These are phyloP conservation scores for Otus scops DNA, from an alignment of 2,797 vertebrate genomes.

Conservation along the genomic window DNA sequence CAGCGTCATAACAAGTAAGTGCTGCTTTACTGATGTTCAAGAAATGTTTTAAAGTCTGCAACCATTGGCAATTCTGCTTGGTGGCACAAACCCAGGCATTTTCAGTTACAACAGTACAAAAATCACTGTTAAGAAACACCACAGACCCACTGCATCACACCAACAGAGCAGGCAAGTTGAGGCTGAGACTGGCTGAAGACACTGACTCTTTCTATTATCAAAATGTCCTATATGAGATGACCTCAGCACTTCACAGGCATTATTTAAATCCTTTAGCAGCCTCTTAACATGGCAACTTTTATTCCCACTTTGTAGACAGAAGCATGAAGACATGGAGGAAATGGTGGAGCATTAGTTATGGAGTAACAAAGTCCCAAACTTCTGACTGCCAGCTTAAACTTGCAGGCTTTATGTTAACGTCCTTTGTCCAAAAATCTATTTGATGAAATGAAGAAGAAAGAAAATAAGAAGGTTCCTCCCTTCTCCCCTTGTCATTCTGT, in stretches of 20 bases:
- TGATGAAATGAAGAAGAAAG: neutral
- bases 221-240: neutral
- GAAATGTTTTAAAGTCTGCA: neutral
- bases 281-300: neutral
- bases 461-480: neutral
- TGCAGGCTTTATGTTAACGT: neutral
- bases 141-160: neutral
- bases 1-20: neutral
- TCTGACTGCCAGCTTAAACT: neutral
- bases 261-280: neutral
- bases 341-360: neutral
- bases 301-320: neutral
- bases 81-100: neutral
- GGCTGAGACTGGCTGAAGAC: neutral
- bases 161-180: neutral
- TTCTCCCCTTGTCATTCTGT: neutral
- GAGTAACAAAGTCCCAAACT: neutral
- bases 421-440: neutral
- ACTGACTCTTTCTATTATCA: neutral
- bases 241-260: neutral
- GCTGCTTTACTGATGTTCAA: neutral
- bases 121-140: neutral
- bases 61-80: neutral
- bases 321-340: accelerated
- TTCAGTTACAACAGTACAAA: neutral